A percentile compares a stretch with the other conserved stretches of the same genome.
phyloP scores from a whole-genome alignment of 2,888 invertebrate genomes.

The Dione juno region DNA sequence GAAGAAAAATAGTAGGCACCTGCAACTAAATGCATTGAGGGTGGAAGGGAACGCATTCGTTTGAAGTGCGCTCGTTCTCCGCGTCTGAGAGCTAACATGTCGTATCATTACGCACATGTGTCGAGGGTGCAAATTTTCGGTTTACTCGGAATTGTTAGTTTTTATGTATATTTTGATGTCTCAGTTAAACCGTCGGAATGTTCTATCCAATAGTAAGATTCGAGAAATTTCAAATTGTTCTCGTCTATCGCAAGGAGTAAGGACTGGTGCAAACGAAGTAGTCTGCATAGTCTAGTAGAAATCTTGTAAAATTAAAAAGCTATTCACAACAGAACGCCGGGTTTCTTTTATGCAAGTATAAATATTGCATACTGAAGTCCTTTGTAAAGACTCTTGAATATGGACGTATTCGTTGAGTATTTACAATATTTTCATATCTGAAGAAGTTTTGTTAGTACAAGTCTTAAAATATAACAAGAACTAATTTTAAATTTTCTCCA shows the following conservation, averaged over 20 bases:
- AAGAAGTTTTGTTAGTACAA: constrained; percentile 31
- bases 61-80: constrained; percentile 77
- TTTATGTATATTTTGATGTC: constrained; percentile 42
- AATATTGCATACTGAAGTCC: constrained; percentile 35
- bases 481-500: not conserved
- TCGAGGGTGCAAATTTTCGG: constrained; percentile 59
- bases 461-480: constrained; percentile 25
- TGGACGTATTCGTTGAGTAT: constrained; percentile 29
- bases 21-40: constrained; percentile 78
- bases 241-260: not conserved
- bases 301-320: constrained; percentile 34
- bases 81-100: constrained; percentile 63
- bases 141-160: constrained; percentile 49
- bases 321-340: constrained; percentile 27
- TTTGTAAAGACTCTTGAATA: constrained; percentile 37
- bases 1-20: constrained; percentile 79
- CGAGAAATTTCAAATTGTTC: not conserved
- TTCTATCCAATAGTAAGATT: constrained; percentile 1
- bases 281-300: constrained; percentile 28
- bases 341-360: constrained; percentile 34
- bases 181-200: constrained; percentile 13
- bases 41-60: constrained; percentile 50
- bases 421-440: constrained; percentile 30
- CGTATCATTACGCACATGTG: constrained; percentile 73
- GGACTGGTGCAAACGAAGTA: constrained; percentile 3